phyloP scores from a whole-genome alignment of 2,113 vertebrate genomes.

The Odobenus rosmarus region DNA sequence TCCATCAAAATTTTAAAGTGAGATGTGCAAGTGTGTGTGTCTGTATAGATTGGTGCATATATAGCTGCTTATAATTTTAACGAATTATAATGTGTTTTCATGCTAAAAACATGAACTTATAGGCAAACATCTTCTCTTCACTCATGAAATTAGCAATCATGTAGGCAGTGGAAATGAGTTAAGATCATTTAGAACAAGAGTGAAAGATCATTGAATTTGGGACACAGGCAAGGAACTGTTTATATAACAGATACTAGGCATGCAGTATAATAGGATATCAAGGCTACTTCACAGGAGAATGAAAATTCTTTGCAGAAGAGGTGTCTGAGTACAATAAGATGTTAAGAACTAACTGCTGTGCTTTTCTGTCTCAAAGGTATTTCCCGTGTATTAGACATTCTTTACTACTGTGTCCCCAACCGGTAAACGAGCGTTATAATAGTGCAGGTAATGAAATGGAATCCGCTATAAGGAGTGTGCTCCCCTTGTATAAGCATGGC shows the following conservation, averaged over 20 bases:
- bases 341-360: background rate
- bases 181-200: background rate
- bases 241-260: background rate
- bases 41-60: background rate
- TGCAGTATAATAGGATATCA: background rate
- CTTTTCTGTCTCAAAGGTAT: background rate
- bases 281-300: background rate
- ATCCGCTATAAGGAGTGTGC: background rate
- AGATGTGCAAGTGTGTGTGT: background rate
- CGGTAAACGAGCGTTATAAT: background rate
- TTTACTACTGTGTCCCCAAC: background rate
- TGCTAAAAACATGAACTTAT: background rate
- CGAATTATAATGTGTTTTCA: background rate
- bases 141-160: background rate
- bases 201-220: slow-evolving; percentile 12
- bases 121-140: background rate
- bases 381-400: background rate
- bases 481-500: background rate
- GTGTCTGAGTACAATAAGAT: background rate
- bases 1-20: slow-evolving; percentile 19
- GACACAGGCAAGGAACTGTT: background rate
- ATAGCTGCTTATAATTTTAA: background rate
- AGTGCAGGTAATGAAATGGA: background rate
- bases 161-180: background rate
- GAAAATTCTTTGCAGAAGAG: background rate